A percentile compares a stretch with the other conserved stretches of the same genome.
Conservation (phyloP, 2,113 vertebrate species). For the Misgurnus anguillicaudatus region DNA sequence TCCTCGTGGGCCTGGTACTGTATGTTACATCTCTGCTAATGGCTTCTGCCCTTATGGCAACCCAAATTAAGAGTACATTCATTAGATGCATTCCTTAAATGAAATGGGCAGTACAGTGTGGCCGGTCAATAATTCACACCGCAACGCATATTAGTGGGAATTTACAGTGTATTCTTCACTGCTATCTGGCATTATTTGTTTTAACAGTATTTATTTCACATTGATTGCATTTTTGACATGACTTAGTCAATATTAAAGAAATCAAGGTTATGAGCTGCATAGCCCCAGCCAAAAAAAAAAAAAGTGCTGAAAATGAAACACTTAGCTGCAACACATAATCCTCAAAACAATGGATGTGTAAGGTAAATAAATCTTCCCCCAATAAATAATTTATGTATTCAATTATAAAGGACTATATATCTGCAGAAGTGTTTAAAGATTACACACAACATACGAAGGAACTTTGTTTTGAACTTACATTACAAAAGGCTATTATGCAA, state of each 20-base stretch:
- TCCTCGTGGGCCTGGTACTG: slow-evolving; percentile 16
- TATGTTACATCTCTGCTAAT: slow-evolving; percentile 49
- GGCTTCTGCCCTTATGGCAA: slow-evolving; percentile 53
- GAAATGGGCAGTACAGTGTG: slow-evolving; percentile 27
- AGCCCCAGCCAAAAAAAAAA: too few species aligned
- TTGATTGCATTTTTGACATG: too few species aligned
- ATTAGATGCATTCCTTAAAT: slow-evolving; percentile 52
- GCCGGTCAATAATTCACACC: slow-evolving; percentile 19
- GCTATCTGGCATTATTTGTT: too few species aligned
- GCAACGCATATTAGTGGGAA: too few species aligned
- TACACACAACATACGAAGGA: neutral
- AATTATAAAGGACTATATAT: slow-evolving; percentile 2
- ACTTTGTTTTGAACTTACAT: neutral
- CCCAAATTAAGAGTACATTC: slow-evolving; percentile 51
- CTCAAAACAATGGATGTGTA: slow-evolving; percentile 13
- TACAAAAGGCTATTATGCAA: slow-evolving; percentile 11
- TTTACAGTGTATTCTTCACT: too few species aligned
- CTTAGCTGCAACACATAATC: slow-evolving; percentile 20
- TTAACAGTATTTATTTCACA: too few species aligned
- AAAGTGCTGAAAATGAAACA: too few species aligned
- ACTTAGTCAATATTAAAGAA: neutral
- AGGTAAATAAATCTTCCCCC: neutral
- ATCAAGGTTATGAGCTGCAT: too few species aligned
- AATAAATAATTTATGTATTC: slow-evolving; percentile 13
- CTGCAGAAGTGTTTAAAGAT: neutral